These are phyloP conservation scores for Lagenorhynchus albirostris DNA, from an alignment of 2,113 vertebrate species.

Conservation along the genomic window DNA sequence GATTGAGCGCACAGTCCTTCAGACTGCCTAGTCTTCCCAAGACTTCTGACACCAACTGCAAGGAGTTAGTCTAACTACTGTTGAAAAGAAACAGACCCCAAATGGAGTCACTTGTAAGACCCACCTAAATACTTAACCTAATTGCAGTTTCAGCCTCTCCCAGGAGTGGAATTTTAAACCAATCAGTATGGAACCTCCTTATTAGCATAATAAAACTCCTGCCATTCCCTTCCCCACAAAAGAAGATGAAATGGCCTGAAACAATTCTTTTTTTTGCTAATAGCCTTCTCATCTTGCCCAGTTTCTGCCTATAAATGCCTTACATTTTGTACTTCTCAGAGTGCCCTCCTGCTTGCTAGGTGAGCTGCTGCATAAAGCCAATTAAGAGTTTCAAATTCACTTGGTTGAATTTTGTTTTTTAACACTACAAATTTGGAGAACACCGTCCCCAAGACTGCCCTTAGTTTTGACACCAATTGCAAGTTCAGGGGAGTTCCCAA, in stretches of 20 bases:
- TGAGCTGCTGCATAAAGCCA: background rate
- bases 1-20: background rate
- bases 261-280: background rate
- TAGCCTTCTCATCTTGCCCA: background rate
- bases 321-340: background rate
- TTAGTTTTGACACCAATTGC: background rate
- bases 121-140: background rate
- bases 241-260: background rate
- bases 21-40: background rate
- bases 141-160: background rate
- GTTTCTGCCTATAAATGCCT: background rate
- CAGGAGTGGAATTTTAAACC: background rate
- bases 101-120: background rate
- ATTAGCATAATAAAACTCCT: background rate
- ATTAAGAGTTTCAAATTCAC: background rate
- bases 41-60: background rate
- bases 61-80: background rate
- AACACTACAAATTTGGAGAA: background rate
- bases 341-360: background rate
- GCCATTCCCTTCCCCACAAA: background rate
- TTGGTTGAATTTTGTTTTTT: background rate
- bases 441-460: background rate
- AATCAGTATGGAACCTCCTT: background rate
- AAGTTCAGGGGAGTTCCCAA: background rate
- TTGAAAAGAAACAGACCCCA: background rate